Base-by-base conservation (phyloP, 2,888 invertebrate species). In the Diplolepis rosae region DNA sequence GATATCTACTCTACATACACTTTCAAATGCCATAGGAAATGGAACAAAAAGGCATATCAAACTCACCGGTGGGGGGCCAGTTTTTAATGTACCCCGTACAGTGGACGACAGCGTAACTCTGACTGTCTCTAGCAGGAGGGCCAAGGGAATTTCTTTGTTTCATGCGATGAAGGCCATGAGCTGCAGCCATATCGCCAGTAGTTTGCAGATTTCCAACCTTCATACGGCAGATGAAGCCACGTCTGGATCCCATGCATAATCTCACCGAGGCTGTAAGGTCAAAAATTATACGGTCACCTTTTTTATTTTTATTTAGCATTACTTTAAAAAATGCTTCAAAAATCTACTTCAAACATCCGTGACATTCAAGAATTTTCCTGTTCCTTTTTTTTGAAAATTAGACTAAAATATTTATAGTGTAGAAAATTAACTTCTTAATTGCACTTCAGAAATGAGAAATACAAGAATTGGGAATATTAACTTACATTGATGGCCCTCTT, bases 51-150 rank as follows among this genome's bases (percentile, higher is more conserved):
- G 70, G 70, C 69, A 70, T 76, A 76, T 72, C 67, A 76, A 82
- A 83, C 87, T 85, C 91, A 94, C 96, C 96, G 88, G 97, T 94
- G 35, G 98, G 98, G 22, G 98, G 98, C 98, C 98, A 99, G 90
- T 98, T 99, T 90, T 99, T 99, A 71, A 99, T 98, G 89, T 99
- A 99, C 13, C 99, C 99, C 30, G 99, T 99, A 90, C 99, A 99
- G 89, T 99, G 99, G 22, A 99, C 98, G 32, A 99, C 98, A 11
- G 98, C 98, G 89, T 96, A 99, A 89, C 97, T 98, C 87, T 96
- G 96, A 48, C 98, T 98, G 90, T 98, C 98, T 78, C 95, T 92
- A 7, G 95, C 94, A 2, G 88, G 88, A 7, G 97, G 97, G 1
- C 98, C 98, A 69, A 98, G 91, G 48, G 97, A 97, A 90, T 98